Evolutionary conservation across 2,888 invertebrate species (phyloP), one percentile per base, ranked within the genome.

Genomic region (Tortrix viridana): DNA sequence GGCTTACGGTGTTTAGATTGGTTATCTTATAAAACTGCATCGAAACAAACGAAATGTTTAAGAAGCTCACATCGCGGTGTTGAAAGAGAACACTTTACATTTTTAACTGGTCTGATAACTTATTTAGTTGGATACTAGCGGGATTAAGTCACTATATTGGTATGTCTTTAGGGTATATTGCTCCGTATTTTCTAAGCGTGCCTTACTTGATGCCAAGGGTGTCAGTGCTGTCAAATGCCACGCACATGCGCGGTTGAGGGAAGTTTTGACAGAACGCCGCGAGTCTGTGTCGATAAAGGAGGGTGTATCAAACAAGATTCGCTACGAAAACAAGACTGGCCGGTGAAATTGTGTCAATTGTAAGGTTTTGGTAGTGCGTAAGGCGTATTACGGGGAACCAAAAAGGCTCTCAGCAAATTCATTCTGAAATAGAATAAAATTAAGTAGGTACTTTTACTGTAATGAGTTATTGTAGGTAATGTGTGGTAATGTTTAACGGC

Each of bases 241-340:
- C 67, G 78, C 78, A 77, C 88, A 87, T 89, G 89, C 89, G 89
- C 85, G 70, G 23, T 77, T 37, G 49, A 16, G 60, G 20, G 26
- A 64, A 47, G 60, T 74, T 84, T 80, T 87, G 88, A 87, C 84
- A 86, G 73, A 71, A 22, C n/a, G 75, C 70, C 6, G 41, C 16
- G 41, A 16, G 41, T n/a, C 41, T 69, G 71, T 70, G 86, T 88
- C 88, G 88, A 85, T 89, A 89, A 88, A 88, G 77, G 82, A 84
- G 83, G 57, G 38, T 56, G 60, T 44, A 50, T 38, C 38, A 26
- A 46, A 23, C 14, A 14, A 50, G 49, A 44, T 47, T 23, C 16
- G 16, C 37, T 43, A 46, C 20, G 19, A 20, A 46, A 46, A 44
- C 18, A 38, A 59, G 41, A 6, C 41, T 23, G 47, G 48, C 37